Conservation (phyloP, 2,888 invertebrate genomes). For the Allolobophora icterica region DNA sequence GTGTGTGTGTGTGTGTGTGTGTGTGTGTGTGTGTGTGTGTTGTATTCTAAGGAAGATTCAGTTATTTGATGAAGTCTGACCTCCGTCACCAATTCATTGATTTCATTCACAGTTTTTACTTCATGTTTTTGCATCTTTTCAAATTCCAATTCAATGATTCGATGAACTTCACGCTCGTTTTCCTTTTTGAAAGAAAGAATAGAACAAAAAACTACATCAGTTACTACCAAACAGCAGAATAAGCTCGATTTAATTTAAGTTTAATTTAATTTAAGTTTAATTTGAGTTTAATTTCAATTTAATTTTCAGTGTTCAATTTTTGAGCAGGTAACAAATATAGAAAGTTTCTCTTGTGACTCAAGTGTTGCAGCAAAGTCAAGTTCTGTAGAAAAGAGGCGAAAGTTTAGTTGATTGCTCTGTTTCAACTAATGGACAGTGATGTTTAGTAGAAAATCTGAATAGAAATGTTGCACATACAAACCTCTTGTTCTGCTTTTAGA, state of each 20-base stretch:
- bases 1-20: background rate
- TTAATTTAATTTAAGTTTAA: background rate
- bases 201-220: background rate
- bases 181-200: background rate
- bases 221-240: background rate
- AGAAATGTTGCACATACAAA: background rate
- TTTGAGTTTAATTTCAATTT: background rate
- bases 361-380: background rate
- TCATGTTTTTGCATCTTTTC: background rate
- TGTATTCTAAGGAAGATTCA: too few species aligned
- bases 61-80: background rate
- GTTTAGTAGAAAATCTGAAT: background rate
- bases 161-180: background rate
- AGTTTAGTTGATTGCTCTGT: background rate
- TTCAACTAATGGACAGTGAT: background rate
- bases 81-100: background rate
- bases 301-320: background rate
- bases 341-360: background rate
- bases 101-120: background rate
- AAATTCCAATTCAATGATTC: conserved; percentile 9
- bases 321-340: background rate
- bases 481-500: conserved; percentile 18
- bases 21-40: background rate
- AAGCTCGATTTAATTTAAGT: background rate
- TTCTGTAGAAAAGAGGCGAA: background rate